Percentiles rank a stretch among this genome's conserved stretches.
phyloP scores from a whole-genome alignment of 1,140 invertebrate species.

The Drosophila melanica region DNA sequence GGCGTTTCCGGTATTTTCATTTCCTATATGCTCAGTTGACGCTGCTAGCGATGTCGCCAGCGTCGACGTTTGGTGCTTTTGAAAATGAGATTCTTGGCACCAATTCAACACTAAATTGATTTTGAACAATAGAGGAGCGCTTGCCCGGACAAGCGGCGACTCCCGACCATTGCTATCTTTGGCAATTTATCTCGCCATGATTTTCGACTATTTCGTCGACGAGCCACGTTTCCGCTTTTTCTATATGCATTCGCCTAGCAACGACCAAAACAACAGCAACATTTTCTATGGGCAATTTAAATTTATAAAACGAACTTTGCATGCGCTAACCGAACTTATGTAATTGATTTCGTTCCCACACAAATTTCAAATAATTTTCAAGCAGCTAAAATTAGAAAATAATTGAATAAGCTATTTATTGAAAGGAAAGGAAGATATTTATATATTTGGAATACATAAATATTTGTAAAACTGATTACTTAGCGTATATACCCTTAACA shows the following conservation, averaged over 20 bases:
- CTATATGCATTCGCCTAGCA: constrained; percentile 7
- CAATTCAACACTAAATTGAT: constrained; percentile 78
- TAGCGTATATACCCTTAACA: constrained; percentile 19
- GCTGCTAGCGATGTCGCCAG: neutral
- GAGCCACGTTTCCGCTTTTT: constrained; percentile 56
- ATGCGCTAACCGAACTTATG: constrained; percentile 24
- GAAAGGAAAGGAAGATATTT: neutral
- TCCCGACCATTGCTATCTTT: constrained; percentile 63
- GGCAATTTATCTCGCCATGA: constrained; percentile 74
- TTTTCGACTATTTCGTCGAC: constrained; percentile 59
- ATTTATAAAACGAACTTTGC: constrained; percentile 30
- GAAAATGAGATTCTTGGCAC: constrained; percentile 70
- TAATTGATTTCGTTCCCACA: constrained; percentile 5
- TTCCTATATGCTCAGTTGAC: constrained; percentile 47
- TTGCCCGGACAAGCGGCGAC: constrained; percentile 18
- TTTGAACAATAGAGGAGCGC: constrained; percentile 61
- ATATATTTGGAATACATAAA: too few relatives aligned
- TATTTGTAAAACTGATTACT: neutral
- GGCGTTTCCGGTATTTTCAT: constrained; percentile 61
- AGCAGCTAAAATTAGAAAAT: neutral
- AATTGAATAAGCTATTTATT: neutral
- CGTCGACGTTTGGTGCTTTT: constrained; percentile 33
- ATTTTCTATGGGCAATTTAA: constrained; percentile 8
- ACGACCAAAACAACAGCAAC: constrained; percentile 22
- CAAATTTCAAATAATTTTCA: constrained; percentile 1